Percentiles rank a stretch among this genome's conserved stretches.
Conservation (phyloP, 2,113 vertebrate genomes). For the Ancistrus triradiatus region DNA sequence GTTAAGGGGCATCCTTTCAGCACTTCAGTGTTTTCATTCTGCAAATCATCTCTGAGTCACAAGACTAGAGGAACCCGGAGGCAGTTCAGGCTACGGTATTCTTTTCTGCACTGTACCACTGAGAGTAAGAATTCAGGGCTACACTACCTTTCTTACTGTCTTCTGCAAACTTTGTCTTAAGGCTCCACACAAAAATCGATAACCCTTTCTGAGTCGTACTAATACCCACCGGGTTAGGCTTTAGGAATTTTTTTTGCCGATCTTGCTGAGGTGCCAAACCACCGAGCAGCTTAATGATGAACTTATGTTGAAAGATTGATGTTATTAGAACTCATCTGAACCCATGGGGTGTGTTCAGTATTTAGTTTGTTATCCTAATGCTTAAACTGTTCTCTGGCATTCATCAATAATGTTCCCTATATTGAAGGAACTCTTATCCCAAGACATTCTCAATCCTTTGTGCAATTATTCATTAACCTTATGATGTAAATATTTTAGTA, state of each 20-base stretch:
- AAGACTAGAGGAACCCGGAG: conserved; percentile 23
- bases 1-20: conserved; percentile 6
- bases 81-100: conserved; percentile 19
- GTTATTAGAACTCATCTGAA: background rate
- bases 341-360: background rate
- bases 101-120: conserved; percentile 6
- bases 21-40: conserved; percentile 17
- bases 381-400: background rate
- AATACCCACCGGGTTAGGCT: conserved; percentile 14
- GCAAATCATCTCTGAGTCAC: background rate
- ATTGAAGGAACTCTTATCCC: conserved; percentile 3
- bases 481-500: conserved; percentile 7
- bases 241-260: conserved; percentile 10
- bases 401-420: conserved; percentile 19
- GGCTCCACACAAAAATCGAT: conserved; percentile 38
- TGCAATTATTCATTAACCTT: conserved; percentile 20
- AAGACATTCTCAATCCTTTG: background rate
- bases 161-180: conserved; percentile 19
- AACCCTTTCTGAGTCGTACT: conserved; percentile 14
- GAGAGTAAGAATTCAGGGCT: conserved; percentile 2
- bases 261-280: background rate
- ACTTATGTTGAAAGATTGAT: conserved; percentile 9
- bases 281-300: conserved; percentile 20
- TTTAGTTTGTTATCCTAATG: conserved; percentile 1
- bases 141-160: conserved; percentile 7